These are phyloP conservation scores for Octodon degus DNA, from an alignment of 2,113 vertebrate species.

Conservation along the genomic window DNA sequence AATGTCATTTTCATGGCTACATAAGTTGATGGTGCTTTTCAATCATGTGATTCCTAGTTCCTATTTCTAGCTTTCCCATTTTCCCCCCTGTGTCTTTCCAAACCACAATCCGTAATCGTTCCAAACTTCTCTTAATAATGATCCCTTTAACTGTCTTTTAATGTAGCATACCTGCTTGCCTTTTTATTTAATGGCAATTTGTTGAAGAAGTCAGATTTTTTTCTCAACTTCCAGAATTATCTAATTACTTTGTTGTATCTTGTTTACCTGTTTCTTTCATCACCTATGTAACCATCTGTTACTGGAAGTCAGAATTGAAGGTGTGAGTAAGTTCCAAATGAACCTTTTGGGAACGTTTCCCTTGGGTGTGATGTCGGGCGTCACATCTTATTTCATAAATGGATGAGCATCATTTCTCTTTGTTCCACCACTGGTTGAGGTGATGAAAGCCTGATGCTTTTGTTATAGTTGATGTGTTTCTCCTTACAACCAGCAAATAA, in stretches of 20 bases:
- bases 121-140: background rate
- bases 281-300: background rate
- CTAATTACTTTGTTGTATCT: background rate
- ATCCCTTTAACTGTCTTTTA: background rate
- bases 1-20: background rate
- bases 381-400: background rate
- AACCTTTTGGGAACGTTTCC: background rate
- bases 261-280: background rate
- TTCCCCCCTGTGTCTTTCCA: background rate
- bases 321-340: conserved; percentile 4
- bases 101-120: background rate
- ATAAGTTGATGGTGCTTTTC: background rate
- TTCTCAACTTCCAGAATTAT: background rate
- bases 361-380: background rate
- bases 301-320: background rate
- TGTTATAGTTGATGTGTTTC: background rate
- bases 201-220: background rate
- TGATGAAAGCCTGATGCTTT: background rate
- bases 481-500: background rate
- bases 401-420: background rate
- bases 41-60: background rate
- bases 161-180: background rate
- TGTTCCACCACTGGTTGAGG: background rate
- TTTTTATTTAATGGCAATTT: conserved; percentile 12
- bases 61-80: background rate